These are phyloP conservation scores for Rhincodon typus DNA, from an alignment of 2,797 vertebrate genomes.

Conservation along the genomic window DNA sequence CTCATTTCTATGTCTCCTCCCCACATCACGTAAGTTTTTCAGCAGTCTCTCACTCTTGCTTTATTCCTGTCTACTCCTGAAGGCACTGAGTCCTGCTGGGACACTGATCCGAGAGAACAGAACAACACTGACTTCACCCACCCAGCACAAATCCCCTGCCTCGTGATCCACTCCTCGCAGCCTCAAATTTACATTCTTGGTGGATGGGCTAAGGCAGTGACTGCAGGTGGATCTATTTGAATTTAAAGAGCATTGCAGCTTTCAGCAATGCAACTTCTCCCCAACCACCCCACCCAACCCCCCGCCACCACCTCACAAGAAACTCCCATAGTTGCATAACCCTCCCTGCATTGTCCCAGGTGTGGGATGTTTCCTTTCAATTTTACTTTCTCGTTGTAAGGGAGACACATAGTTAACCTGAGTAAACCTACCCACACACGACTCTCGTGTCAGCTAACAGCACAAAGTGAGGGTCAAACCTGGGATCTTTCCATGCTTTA, in stretches of 20 bases:
- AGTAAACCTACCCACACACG: too few species aligned
- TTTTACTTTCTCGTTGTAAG: not conserved
- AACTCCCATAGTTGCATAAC: not conserved
- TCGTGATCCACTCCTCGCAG: not conserved
- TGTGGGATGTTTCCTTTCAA: not conserved
- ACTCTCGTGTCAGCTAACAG: too few species aligned
- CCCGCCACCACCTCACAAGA: too few species aligned
- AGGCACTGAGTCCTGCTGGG: not conserved
- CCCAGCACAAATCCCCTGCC: too few species aligned
- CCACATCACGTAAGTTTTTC: not conserved
- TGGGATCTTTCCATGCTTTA: not conserved
- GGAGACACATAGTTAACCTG: not conserved
- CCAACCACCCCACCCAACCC: too few species aligned
- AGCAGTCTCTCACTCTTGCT: not conserved
- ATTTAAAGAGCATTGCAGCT: not conserved
- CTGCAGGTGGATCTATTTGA: not conserved
- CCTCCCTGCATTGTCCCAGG: too few species aligned
- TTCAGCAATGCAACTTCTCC: too few species aligned
- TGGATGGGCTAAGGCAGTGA: not conserved
- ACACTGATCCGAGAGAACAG: not conserved
- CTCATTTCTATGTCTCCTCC: not conserved
- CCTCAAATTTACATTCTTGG: not conserved
- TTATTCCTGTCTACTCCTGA: not conserved
- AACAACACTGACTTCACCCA: not conserved
- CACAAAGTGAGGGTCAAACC: not conserved